Conservation (phyloP, 2,888 invertebrate species). For the Polia nebulosa region DNA sequence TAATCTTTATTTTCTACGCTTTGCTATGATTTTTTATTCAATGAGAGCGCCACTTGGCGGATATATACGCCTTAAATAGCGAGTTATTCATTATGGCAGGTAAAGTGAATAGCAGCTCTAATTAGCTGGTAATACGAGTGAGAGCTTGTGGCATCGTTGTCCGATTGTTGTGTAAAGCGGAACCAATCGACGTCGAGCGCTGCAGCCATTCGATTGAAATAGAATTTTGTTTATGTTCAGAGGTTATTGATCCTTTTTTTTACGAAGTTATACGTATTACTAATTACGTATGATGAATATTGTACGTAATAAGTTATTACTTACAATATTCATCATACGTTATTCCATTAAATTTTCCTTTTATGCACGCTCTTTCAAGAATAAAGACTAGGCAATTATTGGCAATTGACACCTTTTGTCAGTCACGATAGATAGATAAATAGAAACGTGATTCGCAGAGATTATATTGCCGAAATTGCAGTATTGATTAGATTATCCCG, state of each 20-base stretch:
- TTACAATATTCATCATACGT: no score
- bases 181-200: conserved; percentile 70
- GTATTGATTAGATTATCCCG: conserved; percentile 33
- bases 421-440: conserved; percentile 34
- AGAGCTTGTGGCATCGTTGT: conserved; percentile 61
- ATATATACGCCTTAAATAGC: no score
- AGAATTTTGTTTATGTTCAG: conserved; percentile 73
- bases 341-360: conserved; percentile 43
- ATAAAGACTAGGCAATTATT: conserved; percentile 47
- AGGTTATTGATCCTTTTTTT: conserved; percentile 72
- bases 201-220: conserved; percentile 73
- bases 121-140: conserved; percentile 72
- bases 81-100: conserved; percentile 68
- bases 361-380: conserved; percentile 32
- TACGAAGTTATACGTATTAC: conserved; percentile 36
- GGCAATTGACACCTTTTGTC: conserved; percentile 54
- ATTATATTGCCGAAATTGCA: conserved; percentile 37
- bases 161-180: conserved; percentile 74
- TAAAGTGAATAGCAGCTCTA: conserved; percentile 74
- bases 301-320: no score
- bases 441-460: conserved; percentile 39
- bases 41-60: no score
- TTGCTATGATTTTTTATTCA: no score
- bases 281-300: no score
- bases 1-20: no score